Evolutionary conservation across 2,113 vertebrate species (phyloP).

Genomic region (Seriola rivoliana): DNA sequence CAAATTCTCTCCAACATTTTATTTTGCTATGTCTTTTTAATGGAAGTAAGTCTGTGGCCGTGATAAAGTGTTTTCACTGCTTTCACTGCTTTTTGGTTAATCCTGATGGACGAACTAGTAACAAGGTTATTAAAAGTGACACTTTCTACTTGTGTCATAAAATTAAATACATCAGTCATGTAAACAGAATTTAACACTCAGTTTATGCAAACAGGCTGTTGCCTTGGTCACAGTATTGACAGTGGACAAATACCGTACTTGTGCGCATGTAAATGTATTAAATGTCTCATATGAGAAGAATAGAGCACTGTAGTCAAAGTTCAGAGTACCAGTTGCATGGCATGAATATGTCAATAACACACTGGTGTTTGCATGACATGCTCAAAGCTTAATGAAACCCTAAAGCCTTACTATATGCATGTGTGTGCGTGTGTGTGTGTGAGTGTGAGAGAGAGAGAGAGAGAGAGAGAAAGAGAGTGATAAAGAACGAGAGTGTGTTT

Average conservation of each 20-base stretch:
- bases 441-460: not conserved
- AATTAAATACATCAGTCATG: not conserved
- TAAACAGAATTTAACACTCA: conserved; percentile 26
- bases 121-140: not conserved
- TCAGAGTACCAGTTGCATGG: conserved; percentile 42
- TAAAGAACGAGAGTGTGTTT: not conserved
- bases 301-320: conserved; percentile 28
- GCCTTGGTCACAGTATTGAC: conserved; percentile 40
- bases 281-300: conserved; percentile 33
- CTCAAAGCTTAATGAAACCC: conserved; percentile 72
- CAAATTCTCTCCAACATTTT: not conserved
- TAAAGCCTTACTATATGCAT: conserved; percentile 75
- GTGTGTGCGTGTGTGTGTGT: not conserved
- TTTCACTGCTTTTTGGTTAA: not conserved
- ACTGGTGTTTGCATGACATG: conserved; percentile 57
- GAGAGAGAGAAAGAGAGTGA: not conserved
- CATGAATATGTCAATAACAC: conserved; percentile 35
- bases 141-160: not conserved
- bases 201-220: conserved; percentile 68
- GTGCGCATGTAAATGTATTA: conserved; percentile 58
- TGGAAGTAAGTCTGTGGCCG: not conserved
- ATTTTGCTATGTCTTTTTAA: not conserved
- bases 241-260: conserved; percentile 22
- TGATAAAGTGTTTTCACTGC: not conserved
- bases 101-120: not conserved